Evolutionary conservation across 2,888 invertebrate species (phyloP).

Genomic region (Leuctra nigra): DNA sequence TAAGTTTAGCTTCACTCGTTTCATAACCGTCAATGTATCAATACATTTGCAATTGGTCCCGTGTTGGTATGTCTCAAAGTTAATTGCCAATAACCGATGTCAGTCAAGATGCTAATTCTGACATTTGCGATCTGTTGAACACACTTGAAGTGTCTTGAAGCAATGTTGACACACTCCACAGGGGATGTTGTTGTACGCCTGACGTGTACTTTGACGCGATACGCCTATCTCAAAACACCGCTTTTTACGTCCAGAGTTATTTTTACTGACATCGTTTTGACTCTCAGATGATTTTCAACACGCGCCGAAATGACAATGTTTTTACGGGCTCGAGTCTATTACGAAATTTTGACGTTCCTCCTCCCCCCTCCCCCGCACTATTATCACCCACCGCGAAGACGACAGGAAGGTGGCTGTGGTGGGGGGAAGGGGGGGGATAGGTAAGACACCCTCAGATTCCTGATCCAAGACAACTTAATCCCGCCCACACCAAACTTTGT

Average conservation of each 20-base stretch:
- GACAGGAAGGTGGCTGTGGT: neutral
- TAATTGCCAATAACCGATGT: no score
- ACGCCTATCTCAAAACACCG: neutral
- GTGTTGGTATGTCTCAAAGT: no score
- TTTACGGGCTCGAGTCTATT: neutral
- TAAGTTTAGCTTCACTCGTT: no score
- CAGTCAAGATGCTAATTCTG: no score
- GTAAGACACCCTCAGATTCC: neutral
- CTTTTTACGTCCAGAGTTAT: neutral
- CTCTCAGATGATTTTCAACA: neutral
- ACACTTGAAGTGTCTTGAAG: no score
- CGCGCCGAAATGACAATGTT: constrained; percentile 7
- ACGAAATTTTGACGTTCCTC: neutral
- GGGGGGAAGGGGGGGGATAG: neutral
- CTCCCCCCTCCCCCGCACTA: neutral
- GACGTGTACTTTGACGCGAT: neutral
- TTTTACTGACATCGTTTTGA: neutral
- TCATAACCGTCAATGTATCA: no score
- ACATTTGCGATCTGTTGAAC: no score
- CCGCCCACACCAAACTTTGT: neutral
- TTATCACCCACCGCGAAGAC: neutral
- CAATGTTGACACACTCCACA: no score
- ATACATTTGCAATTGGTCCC: no score
- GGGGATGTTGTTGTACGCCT: no score
- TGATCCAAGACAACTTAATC: neutral